Conservation (phyloP, 2,113 vertebrate species). For the Vombatus ursinus region DNA sequence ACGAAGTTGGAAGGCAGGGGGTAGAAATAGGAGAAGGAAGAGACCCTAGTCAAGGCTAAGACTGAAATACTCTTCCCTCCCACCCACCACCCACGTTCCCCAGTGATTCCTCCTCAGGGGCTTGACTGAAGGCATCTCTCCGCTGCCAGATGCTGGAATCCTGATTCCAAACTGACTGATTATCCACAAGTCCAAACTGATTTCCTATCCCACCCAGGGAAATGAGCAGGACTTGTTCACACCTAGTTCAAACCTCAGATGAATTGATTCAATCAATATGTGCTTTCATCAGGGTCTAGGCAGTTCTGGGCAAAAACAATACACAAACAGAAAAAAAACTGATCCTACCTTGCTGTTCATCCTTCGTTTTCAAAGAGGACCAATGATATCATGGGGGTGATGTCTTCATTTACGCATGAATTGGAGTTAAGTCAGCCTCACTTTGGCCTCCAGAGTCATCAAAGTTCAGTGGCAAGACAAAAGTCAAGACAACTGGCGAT, state of each 20-base stretch:
- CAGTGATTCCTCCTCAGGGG: neutral
- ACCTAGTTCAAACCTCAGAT: neutral
- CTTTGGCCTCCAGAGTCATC: neutral
- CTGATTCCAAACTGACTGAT: neutral
- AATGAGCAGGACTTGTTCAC: neutral
- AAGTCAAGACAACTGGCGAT: neutral
- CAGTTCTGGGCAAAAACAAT: neutral
- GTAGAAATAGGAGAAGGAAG: neutral
- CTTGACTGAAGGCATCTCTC: too few relatives aligned
- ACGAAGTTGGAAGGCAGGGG: neutral
- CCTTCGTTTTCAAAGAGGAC: neutral
- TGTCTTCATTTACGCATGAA: neutral
- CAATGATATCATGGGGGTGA: neutral
- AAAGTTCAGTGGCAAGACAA: neutral
- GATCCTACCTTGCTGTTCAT: neutral
- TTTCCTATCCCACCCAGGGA: neutral
- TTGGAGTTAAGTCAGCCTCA: neutral
- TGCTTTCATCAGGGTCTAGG: neutral
- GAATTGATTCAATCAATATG: neutral
- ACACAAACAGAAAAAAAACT: neutral
- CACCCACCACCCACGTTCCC: neutral
- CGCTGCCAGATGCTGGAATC: neutral
- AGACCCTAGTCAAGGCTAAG: neutral
- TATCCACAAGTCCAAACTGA: neutral
- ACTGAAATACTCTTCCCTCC: neutral